A percentile compares a stretch with the other conserved stretches of the same genome.
phyloP scores from a whole-genome alignment of 1,140 invertebrate species.

The Platyura marginata region DNA sequence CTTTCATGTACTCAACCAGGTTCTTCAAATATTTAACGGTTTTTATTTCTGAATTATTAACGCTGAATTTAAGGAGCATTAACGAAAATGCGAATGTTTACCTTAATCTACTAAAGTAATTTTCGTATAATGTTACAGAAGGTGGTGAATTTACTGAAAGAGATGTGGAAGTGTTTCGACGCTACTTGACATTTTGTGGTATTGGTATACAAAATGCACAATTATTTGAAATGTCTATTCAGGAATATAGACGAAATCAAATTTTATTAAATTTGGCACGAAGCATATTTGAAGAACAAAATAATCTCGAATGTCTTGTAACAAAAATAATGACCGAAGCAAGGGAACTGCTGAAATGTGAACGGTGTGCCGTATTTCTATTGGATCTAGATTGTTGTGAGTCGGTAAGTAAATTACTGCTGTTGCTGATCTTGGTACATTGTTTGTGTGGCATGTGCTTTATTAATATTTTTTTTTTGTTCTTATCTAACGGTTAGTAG shows the following conservation, averaged over 20 bases:
- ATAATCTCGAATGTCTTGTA: slow-evolving; percentile 79
- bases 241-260: slow-evolving; percentile 88
- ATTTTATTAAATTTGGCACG: slow-evolving; percentile 70
- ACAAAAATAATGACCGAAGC: slow-evolving; percentile 95
- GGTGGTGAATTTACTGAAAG: slow-evolving; percentile 75
- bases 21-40: no score
- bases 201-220: slow-evolving; percentile 96
- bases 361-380: slow-evolving; percentile 78
- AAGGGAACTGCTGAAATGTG: slow-evolving; percentile 78
- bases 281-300: slow-evolving; percentile 85
- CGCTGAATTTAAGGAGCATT: no score
- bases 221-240: slow-evolving; percentile 82
- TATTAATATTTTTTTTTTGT: no score
- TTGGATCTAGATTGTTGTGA: slow-evolving; percentile 71
- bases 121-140: no score
- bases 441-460: background rate
- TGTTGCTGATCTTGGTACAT: background rate
- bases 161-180: slow-evolving; percentile 72
- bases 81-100: no score
- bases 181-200: slow-evolving; percentile 90
- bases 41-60: no score
- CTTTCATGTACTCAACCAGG: no score
- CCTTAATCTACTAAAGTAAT: no score
- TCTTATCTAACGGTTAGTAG: no score
- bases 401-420: slow-evolving; percentile 40